phyloP scores from a whole-genome alignment of 1,140 invertebrate species.

The Dufourea novaeangliae region DNA sequence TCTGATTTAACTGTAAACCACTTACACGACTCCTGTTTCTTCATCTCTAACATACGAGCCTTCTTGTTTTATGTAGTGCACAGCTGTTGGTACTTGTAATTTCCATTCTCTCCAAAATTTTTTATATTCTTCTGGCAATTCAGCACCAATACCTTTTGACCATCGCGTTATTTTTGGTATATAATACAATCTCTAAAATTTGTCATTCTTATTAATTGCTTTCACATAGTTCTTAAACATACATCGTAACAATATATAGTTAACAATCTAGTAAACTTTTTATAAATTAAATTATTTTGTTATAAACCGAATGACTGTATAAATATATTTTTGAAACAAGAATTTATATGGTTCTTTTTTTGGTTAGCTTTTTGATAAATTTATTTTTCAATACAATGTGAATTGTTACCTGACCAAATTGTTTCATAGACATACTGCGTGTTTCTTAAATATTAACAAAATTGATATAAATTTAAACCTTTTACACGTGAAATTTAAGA shows the following conservation, averaged over 20 bases:
- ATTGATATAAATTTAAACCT: background rate
- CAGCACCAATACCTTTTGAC: constrained; percentile 84
- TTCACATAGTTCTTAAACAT: background rate
- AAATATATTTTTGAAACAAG: background rate
- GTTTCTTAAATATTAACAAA: background rate
- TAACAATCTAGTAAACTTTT: background rate
- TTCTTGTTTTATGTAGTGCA: constrained; percentile 92
- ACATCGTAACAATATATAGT: background rate
- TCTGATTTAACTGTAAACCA: too few species aligned
- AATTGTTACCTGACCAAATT: background rate
- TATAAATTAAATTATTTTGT: background rate
- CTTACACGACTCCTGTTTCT: constrained; percentile 87
- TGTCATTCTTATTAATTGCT: background rate
- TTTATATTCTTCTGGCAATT: constrained; percentile 92
- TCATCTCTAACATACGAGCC: constrained; percentile 89
- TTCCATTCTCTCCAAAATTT: constrained; percentile 95
- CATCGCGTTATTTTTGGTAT: constrained; percentile 78
- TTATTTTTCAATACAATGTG: background rate
- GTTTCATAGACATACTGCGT: constrained; percentile 10
- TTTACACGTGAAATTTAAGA: background rate
- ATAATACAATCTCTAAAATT: constrained; percentile 63
- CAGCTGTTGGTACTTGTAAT: constrained; percentile 86
- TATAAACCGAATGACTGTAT: background rate
- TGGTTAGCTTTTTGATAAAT: background rate
- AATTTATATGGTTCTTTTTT: background rate